These are phyloP conservation scores for Spodoptera picta DNA, from an alignment of 2,888 invertebrate genomes.

Conservation along the genomic window DNA sequence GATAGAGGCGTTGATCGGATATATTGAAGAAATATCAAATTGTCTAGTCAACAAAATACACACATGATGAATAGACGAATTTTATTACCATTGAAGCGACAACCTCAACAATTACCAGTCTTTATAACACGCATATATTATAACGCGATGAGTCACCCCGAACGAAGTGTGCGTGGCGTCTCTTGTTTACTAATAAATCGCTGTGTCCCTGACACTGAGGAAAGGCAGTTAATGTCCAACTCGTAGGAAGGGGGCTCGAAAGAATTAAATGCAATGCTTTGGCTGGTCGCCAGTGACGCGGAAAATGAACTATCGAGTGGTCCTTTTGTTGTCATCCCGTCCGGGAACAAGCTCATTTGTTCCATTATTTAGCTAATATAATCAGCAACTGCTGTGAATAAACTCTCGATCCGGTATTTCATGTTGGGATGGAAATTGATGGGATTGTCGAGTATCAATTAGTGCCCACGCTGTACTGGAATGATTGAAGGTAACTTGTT, in stretches of 20 bases:
- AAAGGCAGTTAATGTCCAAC: slow-evolving; percentile 57
- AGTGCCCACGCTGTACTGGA: slow-evolving; percentile 21
- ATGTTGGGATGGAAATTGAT: slow-evolving; percentile 27
- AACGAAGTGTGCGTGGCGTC: slow-evolving; percentile 49
- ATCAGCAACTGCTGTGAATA: slow-evolving; percentile 30
- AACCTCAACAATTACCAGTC: slow-evolving; percentile 4
- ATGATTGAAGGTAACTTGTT: slow-evolving; percentile 31
- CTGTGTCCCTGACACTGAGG: slow-evolving; percentile 70
- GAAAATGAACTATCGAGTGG: slow-evolving; percentile 76
- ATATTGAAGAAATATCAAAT: too few relatives aligned
- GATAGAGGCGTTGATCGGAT: too few relatives aligned
- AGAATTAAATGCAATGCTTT: slow-evolving; percentile 70
- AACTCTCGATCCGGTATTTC: slow-evolving; percentile 26
- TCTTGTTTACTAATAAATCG: slow-evolving; percentile 61
- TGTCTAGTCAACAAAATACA: too few relatives aligned
- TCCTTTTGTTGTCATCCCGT: slow-evolving; percentile 72
- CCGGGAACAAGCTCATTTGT: slow-evolving; percentile 52
- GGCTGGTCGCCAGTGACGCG: slow-evolving; percentile 65
- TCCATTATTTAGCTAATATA: slow-evolving; percentile 46
- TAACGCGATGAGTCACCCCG: slow-evolving; percentile 46
- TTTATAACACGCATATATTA: slow-evolving; percentile 23
- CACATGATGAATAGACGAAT: slow-evolving; percentile 1
- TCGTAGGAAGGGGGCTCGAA: slow-evolving; percentile 50
- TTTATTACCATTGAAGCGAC: not conserved
- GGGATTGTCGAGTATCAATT: slow-evolving; percentile 20